Base-by-base conservation (phyloP, 1,140 invertebrate species). In the Bombus breviceps region DNA sequence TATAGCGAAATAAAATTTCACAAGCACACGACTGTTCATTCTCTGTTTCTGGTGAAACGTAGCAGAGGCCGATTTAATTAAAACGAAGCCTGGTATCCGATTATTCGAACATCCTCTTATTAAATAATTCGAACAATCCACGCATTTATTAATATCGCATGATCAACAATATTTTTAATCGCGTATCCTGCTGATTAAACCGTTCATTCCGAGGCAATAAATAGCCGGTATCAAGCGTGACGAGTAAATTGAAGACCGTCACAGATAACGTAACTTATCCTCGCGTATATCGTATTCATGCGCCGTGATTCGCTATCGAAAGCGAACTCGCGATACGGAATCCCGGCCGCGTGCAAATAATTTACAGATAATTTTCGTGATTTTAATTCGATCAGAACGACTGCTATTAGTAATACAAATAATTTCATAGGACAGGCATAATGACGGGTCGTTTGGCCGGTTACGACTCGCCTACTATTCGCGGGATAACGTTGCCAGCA, bases 341-440 rank as follows among this genome's bases (percentile, higher is more conserved):
- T 22, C 10, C 32, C 1, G 1, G 2, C 8, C 18, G 10, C 18
- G n/a, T 22, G 41, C 39, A 69, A 69, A 80, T 80, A 53, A 66
- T 68, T 79, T 43, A 34, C 62, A 28, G 32, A 43, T 32, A 68
- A 80, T 80, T 80, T 69, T 69, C 64, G 9, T 37, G 39, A 80
- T 80, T 80, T 80, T 66, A 66, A 80, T 73, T 62, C 37, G 25
- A 43, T 32, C 57, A 12, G 39, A 66, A 77, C 43, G 32, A 74
- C 2, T 32, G 37, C 18, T 43, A 57, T 71, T 72, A 72, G 25
- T 41, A 41, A 59, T 41, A 28, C 69, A 32, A 81, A 81, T 81
- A 75, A 83, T 83, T 83, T 75, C 12, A 22, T 22, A 34, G 53
- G 25, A 32, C 37, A 37, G 32, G 32, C n/a, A 64, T 75, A 83